Conservation (phyloP, 2,113 vertebrate species). For the Tenebrosternarchus preto region DNA sequence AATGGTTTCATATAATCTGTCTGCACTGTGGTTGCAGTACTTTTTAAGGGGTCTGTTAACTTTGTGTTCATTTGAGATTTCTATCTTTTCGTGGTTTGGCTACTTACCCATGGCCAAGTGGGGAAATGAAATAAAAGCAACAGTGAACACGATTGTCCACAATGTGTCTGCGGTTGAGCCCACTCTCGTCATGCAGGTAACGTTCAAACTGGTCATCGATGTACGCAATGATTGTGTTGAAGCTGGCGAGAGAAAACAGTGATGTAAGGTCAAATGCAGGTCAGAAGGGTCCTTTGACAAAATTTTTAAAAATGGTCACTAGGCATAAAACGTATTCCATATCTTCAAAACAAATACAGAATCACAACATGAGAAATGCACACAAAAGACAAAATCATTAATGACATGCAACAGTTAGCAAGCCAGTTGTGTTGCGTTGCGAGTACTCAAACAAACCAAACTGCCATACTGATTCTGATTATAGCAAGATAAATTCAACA, state of each 20-base stretch:
- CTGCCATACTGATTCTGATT: background rate
- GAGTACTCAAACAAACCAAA: no score
- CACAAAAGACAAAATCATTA: no score
- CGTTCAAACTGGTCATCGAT: conserved; percentile 98
- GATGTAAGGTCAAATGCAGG: background rate
- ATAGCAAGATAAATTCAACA: background rate
- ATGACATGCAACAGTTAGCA: no score
- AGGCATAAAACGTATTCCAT: background rate
- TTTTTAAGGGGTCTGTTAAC: no score
- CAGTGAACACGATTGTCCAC: conserved; percentile 97
- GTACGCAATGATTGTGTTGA: conserved; percentile 96
- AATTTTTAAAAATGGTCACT: no score
- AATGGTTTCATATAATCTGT: no score
- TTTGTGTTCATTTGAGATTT: background rate
- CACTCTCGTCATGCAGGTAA: conserved; percentile 97
- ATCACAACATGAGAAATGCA: no score
- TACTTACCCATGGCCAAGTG: conserved; percentile 92
- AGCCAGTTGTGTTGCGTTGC: no score
- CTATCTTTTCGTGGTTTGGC: background rate
- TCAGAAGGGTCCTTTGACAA: background rate
- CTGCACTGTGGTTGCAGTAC: no score
- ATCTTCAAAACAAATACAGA: background rate
- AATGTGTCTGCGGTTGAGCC: conserved; percentile 93
- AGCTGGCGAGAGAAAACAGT: conserved; percentile 71
- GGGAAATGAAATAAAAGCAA: conserved; percentile 99